These are phyloP conservation scores for Cyanistes caeruleus DNA, from an alignment of 2,113 vertebrate genomes.

Conservation along the genomic window DNA sequence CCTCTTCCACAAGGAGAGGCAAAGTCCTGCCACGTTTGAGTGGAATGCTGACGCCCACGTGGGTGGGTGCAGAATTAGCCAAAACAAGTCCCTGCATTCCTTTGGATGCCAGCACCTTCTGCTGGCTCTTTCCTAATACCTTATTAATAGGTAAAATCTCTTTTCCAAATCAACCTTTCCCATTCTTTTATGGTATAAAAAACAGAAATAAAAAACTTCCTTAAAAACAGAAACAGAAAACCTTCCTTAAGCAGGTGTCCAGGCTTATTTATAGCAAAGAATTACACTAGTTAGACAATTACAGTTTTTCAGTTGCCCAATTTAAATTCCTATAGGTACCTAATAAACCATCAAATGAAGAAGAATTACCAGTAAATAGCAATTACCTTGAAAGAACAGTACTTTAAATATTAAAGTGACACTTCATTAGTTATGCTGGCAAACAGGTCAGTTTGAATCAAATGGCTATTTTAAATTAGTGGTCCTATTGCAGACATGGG, in stretches of 20 bases:
- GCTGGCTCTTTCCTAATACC: not conserved
- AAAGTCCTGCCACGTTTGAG: not conserved
- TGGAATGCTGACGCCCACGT: conserved; percentile 20
- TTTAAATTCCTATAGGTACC: conserved; percentile 53
- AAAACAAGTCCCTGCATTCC: conserved; percentile 57
- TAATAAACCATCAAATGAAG: conserved; percentile 65
- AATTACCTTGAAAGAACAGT: conserved; percentile 59
- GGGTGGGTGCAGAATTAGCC: conserved; percentile 53
- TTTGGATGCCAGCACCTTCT: conserved; percentile 10
- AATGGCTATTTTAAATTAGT: conserved; percentile 66
- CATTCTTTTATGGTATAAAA: not conserved
- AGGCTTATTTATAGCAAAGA: conserved; percentile 55
- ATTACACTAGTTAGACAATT: conserved; percentile 58
- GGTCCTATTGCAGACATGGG: conserved; percentile 43
- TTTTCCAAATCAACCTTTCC: not conserved
- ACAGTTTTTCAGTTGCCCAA: conserved; percentile 63
- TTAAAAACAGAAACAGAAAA: not conserved
- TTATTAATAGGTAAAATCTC: conserved; percentile 19
- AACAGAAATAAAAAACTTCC: not conserved
- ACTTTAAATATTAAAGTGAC: conserved; percentile 56
- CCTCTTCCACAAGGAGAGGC: not conserved
- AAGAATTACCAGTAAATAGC: conserved; percentile 61
- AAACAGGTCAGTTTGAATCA: conserved; percentile 57
- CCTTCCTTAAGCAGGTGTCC: conserved; percentile 22
- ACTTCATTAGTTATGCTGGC: conserved; percentile 52